Conservation (phyloP, 2,113 vertebrate species). For the Passer domesticus region DNA sequence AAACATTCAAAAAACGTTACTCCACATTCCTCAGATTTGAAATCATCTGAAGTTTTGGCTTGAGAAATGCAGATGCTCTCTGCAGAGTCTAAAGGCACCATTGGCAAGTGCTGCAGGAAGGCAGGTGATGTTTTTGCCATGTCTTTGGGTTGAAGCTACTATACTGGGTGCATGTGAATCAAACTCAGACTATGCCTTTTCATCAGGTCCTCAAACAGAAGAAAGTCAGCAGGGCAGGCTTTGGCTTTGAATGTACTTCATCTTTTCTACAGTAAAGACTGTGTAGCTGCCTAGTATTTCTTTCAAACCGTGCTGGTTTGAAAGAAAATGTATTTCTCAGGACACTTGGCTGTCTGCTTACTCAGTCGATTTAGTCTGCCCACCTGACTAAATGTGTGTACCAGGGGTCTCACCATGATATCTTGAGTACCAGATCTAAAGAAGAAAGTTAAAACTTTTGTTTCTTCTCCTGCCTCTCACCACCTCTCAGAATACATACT, state of each 20-base stretch:
- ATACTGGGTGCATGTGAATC: not conserved
- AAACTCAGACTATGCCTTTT: not conserved
- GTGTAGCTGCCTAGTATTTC: not conserved
- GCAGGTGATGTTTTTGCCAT: not conserved
- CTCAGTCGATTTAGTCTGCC: not conserved
- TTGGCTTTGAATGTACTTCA: not conserved
- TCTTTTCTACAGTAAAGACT: not conserved
- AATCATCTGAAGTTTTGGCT: not conserved
- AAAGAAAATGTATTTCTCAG: not conserved
- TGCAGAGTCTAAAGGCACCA: not conserved
- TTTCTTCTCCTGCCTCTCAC: not conserved
- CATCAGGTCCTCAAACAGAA: not conserved
- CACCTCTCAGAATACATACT: not conserved
- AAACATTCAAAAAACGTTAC: not conserved
- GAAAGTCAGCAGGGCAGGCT: not conserved
- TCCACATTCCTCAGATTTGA: not conserved
- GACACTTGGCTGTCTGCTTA: not conserved
- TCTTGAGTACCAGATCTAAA: not conserved
- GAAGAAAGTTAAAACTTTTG: not conserved
- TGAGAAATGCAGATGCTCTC: not conserved
- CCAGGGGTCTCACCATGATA: not conserved
- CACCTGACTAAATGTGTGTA: accelerated
- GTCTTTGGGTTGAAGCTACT: not conserved
- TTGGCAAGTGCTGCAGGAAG: not conserved
- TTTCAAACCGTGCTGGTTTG: not conserved